Evolutionary conservation across 1,140 invertebrate species (phyloP).

Genomic region (Caenorhabditis briggsae): DNA sequence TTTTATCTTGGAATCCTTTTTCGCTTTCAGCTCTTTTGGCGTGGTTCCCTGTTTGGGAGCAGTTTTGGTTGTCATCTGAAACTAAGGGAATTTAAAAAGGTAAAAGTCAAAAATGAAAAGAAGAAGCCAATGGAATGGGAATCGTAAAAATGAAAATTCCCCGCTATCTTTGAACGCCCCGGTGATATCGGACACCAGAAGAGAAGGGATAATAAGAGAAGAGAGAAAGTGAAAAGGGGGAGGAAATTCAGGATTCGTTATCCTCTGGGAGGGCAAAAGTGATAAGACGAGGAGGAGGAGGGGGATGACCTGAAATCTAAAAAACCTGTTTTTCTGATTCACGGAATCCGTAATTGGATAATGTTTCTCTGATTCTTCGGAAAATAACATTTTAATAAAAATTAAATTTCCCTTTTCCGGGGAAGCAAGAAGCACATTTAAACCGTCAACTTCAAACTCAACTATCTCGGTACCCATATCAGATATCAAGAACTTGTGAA

Average conservation of each 20-base stretch:
- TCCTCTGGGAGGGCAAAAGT: too few relatives aligned
- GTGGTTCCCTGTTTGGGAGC: background rate
- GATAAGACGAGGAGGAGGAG: background rate
- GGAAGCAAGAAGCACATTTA: too few relatives aligned
- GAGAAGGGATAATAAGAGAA: background rate
- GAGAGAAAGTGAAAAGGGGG: background rate
- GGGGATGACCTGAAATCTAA: background rate
- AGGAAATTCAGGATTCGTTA: background rate
- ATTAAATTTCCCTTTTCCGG: background rate
- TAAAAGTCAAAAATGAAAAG: background rate
- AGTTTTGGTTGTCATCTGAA: constrained; percentile 34
- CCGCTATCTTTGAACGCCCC: too few relatives aligned
- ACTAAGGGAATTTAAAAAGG: too few relatives aligned
- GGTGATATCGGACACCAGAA: too few relatives aligned
- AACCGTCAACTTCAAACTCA: too few relatives aligned
- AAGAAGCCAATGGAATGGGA: background rate
- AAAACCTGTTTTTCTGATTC: background rate
- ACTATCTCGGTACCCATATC: too few relatives aligned
- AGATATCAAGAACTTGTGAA: too few relatives aligned
- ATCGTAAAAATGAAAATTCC: background rate
- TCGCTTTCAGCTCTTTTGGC: constrained; percentile 33
- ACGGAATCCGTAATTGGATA: constrained; percentile 5
- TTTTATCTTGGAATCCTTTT: constrained; percentile 27
- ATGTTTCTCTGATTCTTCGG: background rate
- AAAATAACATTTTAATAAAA: background rate